A percentile compares a stretch with the other conserved stretches of the same genome.
These are phyloP conservation scores for Paragorgia papillata DNA, from an alignment of 92 coral and sea anemone genomes.

Conservation along the genomic window DNA sequence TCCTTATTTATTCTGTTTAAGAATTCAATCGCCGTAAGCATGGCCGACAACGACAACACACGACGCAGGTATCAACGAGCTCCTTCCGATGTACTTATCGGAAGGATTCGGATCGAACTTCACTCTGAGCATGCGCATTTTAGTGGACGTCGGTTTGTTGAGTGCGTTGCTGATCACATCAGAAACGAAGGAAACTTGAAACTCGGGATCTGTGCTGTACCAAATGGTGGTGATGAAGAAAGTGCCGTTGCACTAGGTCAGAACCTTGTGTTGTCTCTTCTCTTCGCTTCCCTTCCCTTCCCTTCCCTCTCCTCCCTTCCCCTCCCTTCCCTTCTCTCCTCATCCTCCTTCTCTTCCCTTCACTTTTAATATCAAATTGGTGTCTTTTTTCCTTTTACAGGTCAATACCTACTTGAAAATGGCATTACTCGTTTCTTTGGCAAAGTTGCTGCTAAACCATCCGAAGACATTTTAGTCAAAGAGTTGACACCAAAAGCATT, in stretches of 20 bases:
- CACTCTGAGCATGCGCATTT: conserved; percentile 33
- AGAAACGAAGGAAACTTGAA: conserved; percentile 20
- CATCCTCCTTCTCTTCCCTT: background rate
- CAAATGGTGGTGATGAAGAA: conserved; percentile 15
- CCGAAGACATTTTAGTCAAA: conserved; percentile 10
- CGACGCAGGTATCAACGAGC: conserved; percentile 21
- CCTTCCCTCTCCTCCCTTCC: background rate
- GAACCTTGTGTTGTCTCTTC: background rate
- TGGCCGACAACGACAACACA: background rate
- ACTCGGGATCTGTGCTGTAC: conserved; percentile 35
- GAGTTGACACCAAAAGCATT: background rate
- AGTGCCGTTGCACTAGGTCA: conserved; percentile 21
- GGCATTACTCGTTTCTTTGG: background rate
- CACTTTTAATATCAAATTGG: background rate
- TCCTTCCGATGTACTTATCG: conserved; percentile 25
- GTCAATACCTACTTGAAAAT: conserved; percentile 18
- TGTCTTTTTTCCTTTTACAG: background rate
- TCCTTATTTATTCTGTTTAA: background rate
- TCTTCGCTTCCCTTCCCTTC: background rate
- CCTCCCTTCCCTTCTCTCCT: background rate
- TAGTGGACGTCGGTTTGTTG: conserved; percentile 32
- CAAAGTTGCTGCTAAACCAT: background rate
- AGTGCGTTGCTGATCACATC: conserved; percentile 39
- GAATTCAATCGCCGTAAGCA: conserved; percentile 12
- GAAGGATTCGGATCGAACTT: conserved; percentile 20